Evolutionary conservation across 2,797 vertebrate genomes (phyloP), one percentile per base, ranked within the genome.

Genomic region (Delichon dasypus): DNA sequence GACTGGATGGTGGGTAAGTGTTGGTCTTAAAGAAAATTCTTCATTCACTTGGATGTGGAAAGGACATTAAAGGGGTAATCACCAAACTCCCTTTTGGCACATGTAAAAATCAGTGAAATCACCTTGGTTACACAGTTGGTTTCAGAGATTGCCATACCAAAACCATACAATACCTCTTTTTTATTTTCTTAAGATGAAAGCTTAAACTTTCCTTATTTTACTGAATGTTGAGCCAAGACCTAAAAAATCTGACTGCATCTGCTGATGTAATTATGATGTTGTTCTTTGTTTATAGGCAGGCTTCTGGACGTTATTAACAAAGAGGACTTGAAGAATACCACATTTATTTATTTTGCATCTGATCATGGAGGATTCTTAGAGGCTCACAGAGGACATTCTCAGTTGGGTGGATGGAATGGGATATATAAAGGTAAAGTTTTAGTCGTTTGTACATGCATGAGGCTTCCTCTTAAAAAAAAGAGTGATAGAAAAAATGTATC

Each of bases 261-360:
- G 27, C 6, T 9, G 29, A 17, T 14, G 22, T 67, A 87, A 58
- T 80, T 34, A 8, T 10, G 11, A 11, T 5, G 5, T 27, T 82
- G 71, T 89, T 2, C 10, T 77, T 55, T 70, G 14, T 65, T 68
- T 66, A 34, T 42, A 99, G 99, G 99, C 40, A 95, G 98, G 93
- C 96, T 99, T 65, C 95, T 98, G 27, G 91, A 98, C 76, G 96
- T 90, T 1, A 97, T 99, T 60, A 98, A 99, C 73, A 97, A 96
- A 29, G 97, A 99, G 11, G 94, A 94, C 11, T 97, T 99, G 23
- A 95, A 97, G 58, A 98, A 98, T 88, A 98, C 90, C 50, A 99
- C 98, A 4, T 93, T 99, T 15, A 94, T 98, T 89, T 98, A 99
- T 96, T 99, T 99, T 94, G 98, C 99, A 32, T 99, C 99, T 19